A percentile compares a stretch with the other conserved stretches of the same genome.
Evolutionary conservation across 2,113 vertebrate genomes (phyloP).

Genomic region (Atrichornis clamosus): DNA sequence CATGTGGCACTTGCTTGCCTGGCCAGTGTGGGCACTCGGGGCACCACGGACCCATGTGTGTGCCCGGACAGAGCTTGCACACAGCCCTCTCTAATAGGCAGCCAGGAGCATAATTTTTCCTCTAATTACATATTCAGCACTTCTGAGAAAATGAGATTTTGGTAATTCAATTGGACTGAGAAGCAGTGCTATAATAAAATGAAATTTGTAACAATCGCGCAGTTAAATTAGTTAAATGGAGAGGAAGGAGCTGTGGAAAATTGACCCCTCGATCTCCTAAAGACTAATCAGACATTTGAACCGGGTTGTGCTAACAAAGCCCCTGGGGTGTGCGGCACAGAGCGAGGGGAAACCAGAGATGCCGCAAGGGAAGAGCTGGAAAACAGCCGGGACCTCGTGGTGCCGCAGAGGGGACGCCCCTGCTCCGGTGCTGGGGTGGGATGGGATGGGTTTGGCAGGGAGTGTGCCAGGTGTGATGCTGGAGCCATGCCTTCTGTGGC

Average conservation of each 20-base stretch:
- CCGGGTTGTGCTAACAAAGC: slow-evolving; percentile 66
- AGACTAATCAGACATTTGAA: slow-evolving; percentile 78
- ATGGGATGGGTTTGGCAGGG: background rate
- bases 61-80: slow-evolving; percentile 3
- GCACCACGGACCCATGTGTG: background rate
- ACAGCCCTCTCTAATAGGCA: slow-evolving; percentile 73
- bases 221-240: slow-evolving; percentile 86
- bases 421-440: fast-evolving
- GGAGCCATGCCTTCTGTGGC: background rate
- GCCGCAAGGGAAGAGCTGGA: background rate
- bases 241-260: slow-evolving; percentile 80
- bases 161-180: slow-evolving; percentile 91
- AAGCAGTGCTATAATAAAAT: slow-evolving; percentile 85
- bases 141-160: slow-evolving; percentile 93
- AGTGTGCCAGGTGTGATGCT: fast-evolving
- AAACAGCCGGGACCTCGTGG: fast-evolving
- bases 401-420: background rate
- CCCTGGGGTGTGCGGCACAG: background rate
- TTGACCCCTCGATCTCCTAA: slow-evolving; percentile 79
- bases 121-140: slow-evolving; percentile 90
- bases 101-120: slow-evolving; percentile 76
- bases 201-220: slow-evolving; percentile 82
- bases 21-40: fast-evolving
- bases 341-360: background rate
- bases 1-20: fast-evolving